These are phyloP conservation scores for Limanda limanda DNA, from an alignment of 2,113 vertebrate genomes.

Conservation along the genomic window DNA sequence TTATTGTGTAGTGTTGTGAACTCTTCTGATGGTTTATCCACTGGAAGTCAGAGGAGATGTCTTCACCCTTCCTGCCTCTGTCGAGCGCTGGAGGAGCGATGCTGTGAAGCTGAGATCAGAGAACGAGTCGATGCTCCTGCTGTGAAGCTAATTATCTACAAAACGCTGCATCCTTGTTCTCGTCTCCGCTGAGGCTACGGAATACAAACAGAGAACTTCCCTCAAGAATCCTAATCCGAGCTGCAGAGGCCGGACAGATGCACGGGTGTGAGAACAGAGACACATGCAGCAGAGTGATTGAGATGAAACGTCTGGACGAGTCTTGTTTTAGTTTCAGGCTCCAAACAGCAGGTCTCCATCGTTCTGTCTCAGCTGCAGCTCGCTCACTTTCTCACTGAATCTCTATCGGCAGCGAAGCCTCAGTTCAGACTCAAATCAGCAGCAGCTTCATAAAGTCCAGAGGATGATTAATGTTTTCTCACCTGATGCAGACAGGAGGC, in stretches of 20 bases:
- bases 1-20: too few species aligned
- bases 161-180: neutral
- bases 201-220: too few species aligned
- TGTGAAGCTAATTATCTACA: conserved; percentile 29
- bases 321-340: conserved; percentile 21
- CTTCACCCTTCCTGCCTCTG: too few species aligned
- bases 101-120: neutral
- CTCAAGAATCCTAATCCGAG: neutral
- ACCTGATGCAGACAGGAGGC: conserved; percentile 36
- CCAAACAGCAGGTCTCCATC: conserved; percentile 31
- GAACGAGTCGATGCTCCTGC: too few species aligned
- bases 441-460: conserved; percentile 37
- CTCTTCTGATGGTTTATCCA: neutral
- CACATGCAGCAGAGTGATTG: neutral
- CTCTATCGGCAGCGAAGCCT: conserved; percentile 40
- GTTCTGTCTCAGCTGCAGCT: conserved; percentile 20
- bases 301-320: conserved; percentile 27
- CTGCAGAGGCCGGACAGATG: conserved; percentile 7
- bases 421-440: conserved; percentile 58
- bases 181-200: neutral
- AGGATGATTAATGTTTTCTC: conserved; percentile 54
- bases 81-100: too few species aligned
- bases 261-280: neutral
- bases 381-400: conserved; percentile 51
- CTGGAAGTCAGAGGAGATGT: neutral